Evolutionary conservation across 2,113 vertebrate genomes (phyloP), one percentile per base, ranked within the genome.

Genomic region (Poeciliopsis occidentalis): DNA sequence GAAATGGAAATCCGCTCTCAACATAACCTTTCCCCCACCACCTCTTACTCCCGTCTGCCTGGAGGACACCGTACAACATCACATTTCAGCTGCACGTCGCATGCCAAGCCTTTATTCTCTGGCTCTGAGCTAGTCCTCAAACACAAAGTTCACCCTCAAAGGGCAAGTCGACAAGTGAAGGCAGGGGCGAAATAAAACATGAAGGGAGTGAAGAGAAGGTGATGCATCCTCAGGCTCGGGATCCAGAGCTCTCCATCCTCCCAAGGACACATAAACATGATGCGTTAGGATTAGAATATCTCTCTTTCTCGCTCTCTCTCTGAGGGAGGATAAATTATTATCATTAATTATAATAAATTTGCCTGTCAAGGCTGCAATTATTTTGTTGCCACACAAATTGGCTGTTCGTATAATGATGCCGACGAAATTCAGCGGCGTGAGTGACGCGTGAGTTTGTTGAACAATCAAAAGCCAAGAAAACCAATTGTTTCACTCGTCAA

Each of bases 301-400:
- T 29, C 86, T 90, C 75, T 88, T 19, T 64, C 93, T 88, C 22
- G 64, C 93, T 64, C 93, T 89, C 87, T 81, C 67, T 72, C 64
- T 17, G 89, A 92, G 94, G 93, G 92, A 94, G 90, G 92, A 91
- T 76, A 90, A 96, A 91, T 93, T 51, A 95, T 95, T 94, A 90
- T 90, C 90, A 95, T 96, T 95, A 95, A 96, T 96, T 97, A 94
- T 75, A 93, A 94, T 89, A 94, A 93, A 94, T 93, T 92, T 88
- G 83, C 91, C 90, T 89, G 93, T 95, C 94, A 95, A 86, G 81
- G 83, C 79, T 82, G 85, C 90, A 95, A 93, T 95, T 96, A 94
- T 94, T 95, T 90, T 94, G 85, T 91, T 92, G 85, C 88, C 93
- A 86, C 93, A 94, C 90, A 93, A 94, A 94, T 94, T 94, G 92